A percentile compares a stretch with the other conserved stretches of the same genome.
phyloP scores from a whole-genome alignment of 2,113 vertebrate genomes.

The Pygoscelis adeliae region DNA sequence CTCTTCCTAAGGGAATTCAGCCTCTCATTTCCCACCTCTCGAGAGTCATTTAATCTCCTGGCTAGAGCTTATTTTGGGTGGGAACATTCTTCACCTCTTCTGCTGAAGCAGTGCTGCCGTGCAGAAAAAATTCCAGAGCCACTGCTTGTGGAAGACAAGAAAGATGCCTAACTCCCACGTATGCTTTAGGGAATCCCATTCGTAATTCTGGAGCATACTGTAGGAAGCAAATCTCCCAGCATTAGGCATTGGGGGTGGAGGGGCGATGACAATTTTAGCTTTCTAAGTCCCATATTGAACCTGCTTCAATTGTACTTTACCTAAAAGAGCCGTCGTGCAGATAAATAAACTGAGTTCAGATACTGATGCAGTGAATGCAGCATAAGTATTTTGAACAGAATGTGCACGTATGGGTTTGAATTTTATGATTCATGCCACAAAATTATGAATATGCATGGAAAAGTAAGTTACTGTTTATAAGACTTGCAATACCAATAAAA shows the following conservation, averaged over 20 bases:
- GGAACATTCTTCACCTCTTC: slow-evolving; percentile 52
- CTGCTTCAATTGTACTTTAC: not conserved
- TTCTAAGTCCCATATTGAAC: not conserved
- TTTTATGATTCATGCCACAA: slow-evolving; percentile 49
- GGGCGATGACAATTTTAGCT: not conserved
- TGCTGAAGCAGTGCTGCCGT: not conserved
- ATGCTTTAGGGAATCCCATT: slow-evolving; percentile 47
- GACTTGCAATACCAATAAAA: slow-evolving; percentile 3
- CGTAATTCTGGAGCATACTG: not conserved
- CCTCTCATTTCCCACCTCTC: slow-evolving; percentile 16
- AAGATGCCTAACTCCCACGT: slow-evolving; percentile 8
- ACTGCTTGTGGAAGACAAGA: not conserved
- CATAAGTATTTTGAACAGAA: slow-evolving; percentile 48
- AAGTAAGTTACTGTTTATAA: slow-evolving; percentile 16
- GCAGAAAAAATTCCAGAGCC: not conserved
- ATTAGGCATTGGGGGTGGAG: not conserved
- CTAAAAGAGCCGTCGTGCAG: not conserved
- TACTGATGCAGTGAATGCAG: not conserved
- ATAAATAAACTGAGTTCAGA: slow-evolving; percentile 1
- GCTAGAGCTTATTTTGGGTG: slow-evolving; percentile 35
- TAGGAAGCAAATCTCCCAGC: slow-evolving; percentile 5
- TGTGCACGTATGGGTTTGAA: slow-evolving; percentile 27
- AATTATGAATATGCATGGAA: slow-evolving; percentile 59
- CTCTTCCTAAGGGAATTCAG: slow-evolving; percentile 25
- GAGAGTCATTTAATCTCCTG: slow-evolving; percentile 26